Conservation (phyloP, 2,797 vertebrate species). For the Micrastur ruficollis region DNA sequence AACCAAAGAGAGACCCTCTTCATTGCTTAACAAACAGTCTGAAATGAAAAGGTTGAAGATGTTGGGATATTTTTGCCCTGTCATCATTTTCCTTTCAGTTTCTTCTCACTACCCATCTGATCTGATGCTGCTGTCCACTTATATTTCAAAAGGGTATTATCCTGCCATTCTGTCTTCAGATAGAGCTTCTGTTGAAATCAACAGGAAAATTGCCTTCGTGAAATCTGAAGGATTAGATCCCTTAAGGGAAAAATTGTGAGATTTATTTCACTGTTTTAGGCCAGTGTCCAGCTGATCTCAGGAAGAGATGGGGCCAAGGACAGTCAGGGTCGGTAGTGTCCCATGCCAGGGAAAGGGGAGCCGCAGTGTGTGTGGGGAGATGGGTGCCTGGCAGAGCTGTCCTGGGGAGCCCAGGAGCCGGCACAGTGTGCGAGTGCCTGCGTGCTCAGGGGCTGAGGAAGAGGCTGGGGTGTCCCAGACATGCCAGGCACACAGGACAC, state of each 20-base stretch:
- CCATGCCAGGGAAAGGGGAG: not conserved
- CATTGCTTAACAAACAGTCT: not conserved
- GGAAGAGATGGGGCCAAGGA: not conserved
- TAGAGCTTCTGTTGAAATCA: not conserved
- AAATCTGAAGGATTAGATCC: not conserved
- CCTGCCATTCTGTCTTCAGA: not conserved
- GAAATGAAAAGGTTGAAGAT: not conserved
- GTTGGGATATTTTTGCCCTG: not conserved
- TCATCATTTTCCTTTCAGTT: not conserved
- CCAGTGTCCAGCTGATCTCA: not conserved
- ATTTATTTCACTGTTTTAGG: not conserved
- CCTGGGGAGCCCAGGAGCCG: not conserved
- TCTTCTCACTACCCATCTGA: not conserved
- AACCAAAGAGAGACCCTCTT: conserved; percentile 37
- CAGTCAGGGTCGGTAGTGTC: not conserved
- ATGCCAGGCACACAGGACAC: not conserved
- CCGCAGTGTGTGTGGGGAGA: rapidly evolving
- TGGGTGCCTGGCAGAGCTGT: not conserved
- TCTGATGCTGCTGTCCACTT: not conserved
- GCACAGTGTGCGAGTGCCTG: rapidly evolving
- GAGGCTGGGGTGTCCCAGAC: not conserved
- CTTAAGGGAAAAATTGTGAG: not conserved
- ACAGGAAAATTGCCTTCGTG: not conserved
- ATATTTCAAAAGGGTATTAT: not conserved
- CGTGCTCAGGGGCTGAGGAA: not conserved